Percentiles rank a stretch among this genome's conserved stretches.
These are phyloP conservation scores for Notolabrus celidotus DNA, from an alignment of 2,797 vertebrate species.

Conservation along the genomic window DNA sequence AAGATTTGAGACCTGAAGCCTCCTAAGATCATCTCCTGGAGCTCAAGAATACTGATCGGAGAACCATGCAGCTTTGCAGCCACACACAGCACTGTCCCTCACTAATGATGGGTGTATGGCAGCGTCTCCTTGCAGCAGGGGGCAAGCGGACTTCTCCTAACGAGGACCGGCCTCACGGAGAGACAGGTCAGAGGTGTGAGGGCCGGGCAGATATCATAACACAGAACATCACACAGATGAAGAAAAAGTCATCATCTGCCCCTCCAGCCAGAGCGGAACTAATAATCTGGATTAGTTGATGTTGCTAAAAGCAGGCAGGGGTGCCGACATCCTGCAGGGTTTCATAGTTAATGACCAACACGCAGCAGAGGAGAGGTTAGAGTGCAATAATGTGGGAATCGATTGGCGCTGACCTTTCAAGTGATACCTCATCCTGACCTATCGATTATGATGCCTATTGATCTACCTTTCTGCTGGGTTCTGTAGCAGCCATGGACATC, in stretches of 20 bases:
- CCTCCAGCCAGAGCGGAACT: slow-evolving; percentile 64
- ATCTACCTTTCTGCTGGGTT: slow-evolving; percentile 68
- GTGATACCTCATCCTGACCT: slow-evolving; percentile 75
- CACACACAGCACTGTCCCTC: slow-evolving; percentile 58
- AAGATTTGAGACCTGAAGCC: slow-evolving; percentile 44
- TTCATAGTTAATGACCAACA: slow-evolving; percentile 65
- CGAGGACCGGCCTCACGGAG: slow-evolving; percentile 76
- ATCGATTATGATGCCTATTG: slow-evolving; percentile 75
- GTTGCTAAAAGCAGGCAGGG: slow-evolving; percentile 62
- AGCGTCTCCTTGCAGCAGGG: slow-evolving; percentile 69
- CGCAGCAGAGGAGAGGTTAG: slow-evolving; percentile 54
- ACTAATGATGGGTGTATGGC: slow-evolving; percentile 76
- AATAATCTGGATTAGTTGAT: slow-evolving; percentile 80
- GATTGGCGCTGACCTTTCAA: slow-evolving; percentile 60
- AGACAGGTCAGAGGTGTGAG: slow-evolving; percentile 76
- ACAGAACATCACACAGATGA: slow-evolving; percentile 68
- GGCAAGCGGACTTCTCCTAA: slow-evolving; percentile 75
- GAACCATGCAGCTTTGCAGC: slow-evolving; percentile 39
- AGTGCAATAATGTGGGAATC: slow-evolving; percentile 65
- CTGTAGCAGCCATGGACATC: slow-evolving; percentile 51
- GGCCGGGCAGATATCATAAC: slow-evolving; percentile 64
- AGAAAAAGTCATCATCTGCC: slow-evolving; percentile 63
- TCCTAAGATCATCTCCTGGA: slow-evolving; percentile 48
- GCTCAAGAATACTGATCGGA: slow-evolving; percentile 55
- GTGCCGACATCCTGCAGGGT: slow-evolving; percentile 47